Percentiles rank a stretch among this genome's conserved stretches.
phyloP scores from a whole-genome alignment of 2,797 vertebrate genomes.

The Pangasius macronema region DNA sequence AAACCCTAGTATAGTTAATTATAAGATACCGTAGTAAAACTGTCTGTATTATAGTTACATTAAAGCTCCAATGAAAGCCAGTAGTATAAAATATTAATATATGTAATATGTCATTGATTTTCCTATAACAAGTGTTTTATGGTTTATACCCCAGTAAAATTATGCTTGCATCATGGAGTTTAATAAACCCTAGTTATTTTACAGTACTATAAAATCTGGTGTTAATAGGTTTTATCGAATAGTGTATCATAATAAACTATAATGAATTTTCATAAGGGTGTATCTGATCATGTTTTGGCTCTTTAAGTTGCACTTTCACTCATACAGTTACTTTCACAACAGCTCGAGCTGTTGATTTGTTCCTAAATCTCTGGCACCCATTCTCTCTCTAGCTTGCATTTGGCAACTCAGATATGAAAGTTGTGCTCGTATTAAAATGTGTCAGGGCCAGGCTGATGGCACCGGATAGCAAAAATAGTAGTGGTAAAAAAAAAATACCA shows the following conservation, averaged over 20 bases:
- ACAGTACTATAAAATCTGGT: not conserved
- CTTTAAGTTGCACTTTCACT: not conserved
- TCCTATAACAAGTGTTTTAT: not conserved
- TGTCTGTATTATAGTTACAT: not conserved
- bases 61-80: not conserved
- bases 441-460: not conserved
- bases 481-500: not conserved
- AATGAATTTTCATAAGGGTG: not conserved
- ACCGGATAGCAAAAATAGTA: not conserved
- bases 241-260: not conserved
- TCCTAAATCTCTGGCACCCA: not conserved
- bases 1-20: not conserved
- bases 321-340: not conserved
- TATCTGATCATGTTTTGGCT: not conserved
- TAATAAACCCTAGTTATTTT: not conserved
- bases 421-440: not conserved
- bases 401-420: slow-evolving; percentile 1
- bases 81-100: not conserved
- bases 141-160: not conserved
- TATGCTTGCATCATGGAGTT: not conserved
- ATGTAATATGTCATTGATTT: not conserved
- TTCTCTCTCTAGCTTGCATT: not conserved
- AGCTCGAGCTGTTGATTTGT: not conserved
- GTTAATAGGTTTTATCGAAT: not conserved
- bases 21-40: not conserved